phyloP scores from a whole-genome alignment of 1,140 invertebrate species.

The Pogonomyrmex californicus region DNA sequence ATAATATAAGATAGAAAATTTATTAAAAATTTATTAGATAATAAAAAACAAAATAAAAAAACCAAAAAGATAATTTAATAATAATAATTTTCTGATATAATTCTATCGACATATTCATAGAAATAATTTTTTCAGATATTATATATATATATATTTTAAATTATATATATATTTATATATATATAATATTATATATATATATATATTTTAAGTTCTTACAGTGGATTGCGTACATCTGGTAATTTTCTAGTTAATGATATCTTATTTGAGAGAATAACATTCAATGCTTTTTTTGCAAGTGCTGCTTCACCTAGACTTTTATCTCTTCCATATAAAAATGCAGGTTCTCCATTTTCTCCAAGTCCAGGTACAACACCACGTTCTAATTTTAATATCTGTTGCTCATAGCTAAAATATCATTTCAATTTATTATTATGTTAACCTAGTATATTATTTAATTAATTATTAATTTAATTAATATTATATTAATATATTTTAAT shows the following conservation, averaged over 20 bases:
- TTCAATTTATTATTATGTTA: background rate
- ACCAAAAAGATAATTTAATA: too few species aligned
- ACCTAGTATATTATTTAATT: background rate
- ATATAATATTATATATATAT: background rate
- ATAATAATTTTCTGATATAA: too few species aligned
- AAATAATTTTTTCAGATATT: too few species aligned
- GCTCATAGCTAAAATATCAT: slow-evolving; percentile 78
- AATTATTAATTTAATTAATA: background rate
- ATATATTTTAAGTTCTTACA: slow-evolving; percentile 87
- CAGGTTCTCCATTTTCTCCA: slow-evolving; percentile 92
- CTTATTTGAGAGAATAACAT: slow-evolving; percentile 95
- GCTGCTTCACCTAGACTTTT: slow-evolving; percentile 89
- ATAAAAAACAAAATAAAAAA: too few species aligned
- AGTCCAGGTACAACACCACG: slow-evolving; percentile 87
- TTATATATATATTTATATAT: background rate
- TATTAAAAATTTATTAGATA: too few species aligned
- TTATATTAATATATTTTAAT: background rate
- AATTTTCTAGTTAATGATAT: slow-evolving; percentile 94
- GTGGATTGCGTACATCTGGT: slow-evolving; percentile 92
- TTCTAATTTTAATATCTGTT: slow-evolving; percentile 85
- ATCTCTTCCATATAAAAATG: slow-evolving; percentile 88
- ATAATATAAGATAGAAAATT: too few species aligned
- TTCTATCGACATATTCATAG: too few species aligned
- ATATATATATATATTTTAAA: too few species aligned
- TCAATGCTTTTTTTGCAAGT: slow-evolving; percentile 95